These are phyloP conservation scores for Chymomyza fuscimana DNA, from an alignment of 2,888 invertebrate species.

Conservation along the genomic window DNA sequence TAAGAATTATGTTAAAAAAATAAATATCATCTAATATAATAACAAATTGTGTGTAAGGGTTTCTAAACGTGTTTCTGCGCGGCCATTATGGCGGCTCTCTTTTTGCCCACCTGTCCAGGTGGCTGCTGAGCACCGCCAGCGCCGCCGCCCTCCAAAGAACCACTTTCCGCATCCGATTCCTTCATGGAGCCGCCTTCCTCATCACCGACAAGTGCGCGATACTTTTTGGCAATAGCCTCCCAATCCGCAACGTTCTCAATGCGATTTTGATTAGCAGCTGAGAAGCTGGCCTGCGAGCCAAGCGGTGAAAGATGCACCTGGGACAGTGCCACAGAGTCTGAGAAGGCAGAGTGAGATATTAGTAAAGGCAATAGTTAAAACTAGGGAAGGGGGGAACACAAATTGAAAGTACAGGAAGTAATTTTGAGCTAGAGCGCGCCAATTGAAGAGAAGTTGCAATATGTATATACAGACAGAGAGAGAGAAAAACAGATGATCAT, in stretches of 20 bases:
- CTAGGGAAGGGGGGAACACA: conserved; percentile 3
- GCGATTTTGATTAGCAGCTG: conserved; percentile 85
- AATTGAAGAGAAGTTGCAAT: conserved; percentile 33
- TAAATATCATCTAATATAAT: conserved; percentile 15
- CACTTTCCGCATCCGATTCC: conserved; percentile 79
- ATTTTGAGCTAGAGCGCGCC: conserved; percentile 75
- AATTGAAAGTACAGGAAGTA: conserved; percentile 49
- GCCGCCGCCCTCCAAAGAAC: conserved; percentile 74
- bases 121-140: conserved; percentile 59
- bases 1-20: conserved; percentile 15
- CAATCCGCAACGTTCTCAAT: conserved; percentile 95
- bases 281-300: conserved; percentile 91
- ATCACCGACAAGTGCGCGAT: conserved; percentile 87
- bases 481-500: background rate
- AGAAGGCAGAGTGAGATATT: conserved; percentile 14
- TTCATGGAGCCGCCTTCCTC: conserved; percentile 81
- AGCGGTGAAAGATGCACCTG: conserved; percentile 90
- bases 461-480: conserved; percentile 18
- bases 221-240: conserved; percentile 94
- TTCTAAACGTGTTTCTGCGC: conserved; percentile 25
- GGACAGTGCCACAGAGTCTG: conserved; percentile 88
- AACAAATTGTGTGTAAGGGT: background rate
- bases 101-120: conserved; percentile 77
- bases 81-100: conserved; percentile 45
- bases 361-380: conserved; percentile 10